Evolutionary conservation across 1,140 invertebrate genomes (phyloP).

Genomic region (Dinoponera quadriceps): DNA sequence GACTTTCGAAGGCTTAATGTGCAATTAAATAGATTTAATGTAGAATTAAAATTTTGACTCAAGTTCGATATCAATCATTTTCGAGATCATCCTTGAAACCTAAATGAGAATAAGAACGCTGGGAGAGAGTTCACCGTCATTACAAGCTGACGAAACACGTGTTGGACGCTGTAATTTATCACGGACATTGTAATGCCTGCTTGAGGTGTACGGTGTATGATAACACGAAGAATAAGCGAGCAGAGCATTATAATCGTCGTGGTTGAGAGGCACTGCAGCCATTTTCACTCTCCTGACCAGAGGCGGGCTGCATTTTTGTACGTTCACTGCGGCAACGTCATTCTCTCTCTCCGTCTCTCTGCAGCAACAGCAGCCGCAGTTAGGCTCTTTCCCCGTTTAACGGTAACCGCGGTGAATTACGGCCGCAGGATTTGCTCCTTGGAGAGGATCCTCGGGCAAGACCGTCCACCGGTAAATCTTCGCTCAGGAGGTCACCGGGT

Average conservation of each 20-base stretch:
- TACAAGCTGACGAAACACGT: neutral
- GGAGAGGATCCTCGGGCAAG: conserved; percentile 37
- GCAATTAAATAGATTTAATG: no score
- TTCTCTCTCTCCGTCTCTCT: conserved; percentile 17
- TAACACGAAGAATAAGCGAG: neutral
- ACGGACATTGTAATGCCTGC: neutral
- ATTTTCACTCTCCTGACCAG: conserved; percentile 54
- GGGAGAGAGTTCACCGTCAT: neutral
- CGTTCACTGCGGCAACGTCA: conserved; percentile 38
- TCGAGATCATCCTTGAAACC: no score
- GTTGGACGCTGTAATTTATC: neutral
- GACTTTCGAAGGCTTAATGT: no score
- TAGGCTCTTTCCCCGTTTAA: conserved; percentile 29
- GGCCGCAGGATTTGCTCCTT: conserved; percentile 46
- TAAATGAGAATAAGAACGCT: no score
- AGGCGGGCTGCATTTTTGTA: conserved; percentile 43
- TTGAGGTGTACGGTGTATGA: neutral
- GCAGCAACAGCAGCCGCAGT: neutral
- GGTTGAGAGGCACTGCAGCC: conserved; percentile 37
- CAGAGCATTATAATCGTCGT: conserved; percentile 21
- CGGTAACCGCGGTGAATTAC: conserved; percentile 65
- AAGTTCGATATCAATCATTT: no score
- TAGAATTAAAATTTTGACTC: no score
- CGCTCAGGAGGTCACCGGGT: conserved; percentile 64
- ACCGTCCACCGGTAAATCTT: conserved; percentile 44